Conservation (phyloP, 2,888 invertebrate species). For the Brassicogethes aeneus region DNA sequence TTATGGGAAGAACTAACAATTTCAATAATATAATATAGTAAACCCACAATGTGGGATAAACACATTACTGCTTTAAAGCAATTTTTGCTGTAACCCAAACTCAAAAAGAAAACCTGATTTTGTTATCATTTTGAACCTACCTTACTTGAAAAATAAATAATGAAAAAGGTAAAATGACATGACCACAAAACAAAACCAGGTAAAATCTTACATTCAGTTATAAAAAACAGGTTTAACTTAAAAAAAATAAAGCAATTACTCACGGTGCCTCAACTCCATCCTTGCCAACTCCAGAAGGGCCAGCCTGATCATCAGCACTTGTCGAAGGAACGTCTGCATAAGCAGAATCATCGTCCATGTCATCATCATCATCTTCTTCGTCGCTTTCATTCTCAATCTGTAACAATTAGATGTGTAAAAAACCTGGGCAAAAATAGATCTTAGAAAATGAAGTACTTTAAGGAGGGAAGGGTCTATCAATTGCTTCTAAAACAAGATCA, state of each 20-base stretch:
- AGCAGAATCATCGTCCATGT: constrained; percentile 19
- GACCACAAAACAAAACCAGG: too few species aligned
- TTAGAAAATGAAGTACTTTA: constrained; percentile 1
- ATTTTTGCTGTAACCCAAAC: too few species aligned
- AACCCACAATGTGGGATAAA: too few species aligned
- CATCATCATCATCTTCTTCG: constrained; percentile 28
- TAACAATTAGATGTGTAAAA: constrained; percentile 13
- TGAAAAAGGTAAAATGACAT: too few species aligned
- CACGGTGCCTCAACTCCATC: constrained; percentile 37
- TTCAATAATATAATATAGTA: too few species aligned
- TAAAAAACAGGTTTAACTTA: constrained; percentile 7
- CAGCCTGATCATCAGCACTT: constrained; percentile 37
- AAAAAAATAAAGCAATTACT: constrained; percentile 34
- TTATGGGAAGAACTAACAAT: too few species aligned
- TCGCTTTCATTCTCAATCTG: constrained; percentile 36
- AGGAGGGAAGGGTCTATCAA: too few species aligned
- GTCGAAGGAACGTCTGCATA: constrained; percentile 32
- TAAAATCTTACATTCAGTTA: constrained; percentile 24
- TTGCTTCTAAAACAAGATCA: too few species aligned
- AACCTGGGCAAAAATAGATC: constrained; percentile 6
- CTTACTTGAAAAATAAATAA: too few species aligned
- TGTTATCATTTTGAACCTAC: too few species aligned
- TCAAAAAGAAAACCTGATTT: too few species aligned
- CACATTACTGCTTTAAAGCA: too few species aligned
- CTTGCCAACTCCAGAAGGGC: constrained; percentile 38